Evolutionary conservation across 2,113 vertebrate species (phyloP), one percentile per base, ranked within the genome.

Genomic region (Lagopus leucura): DNA sequence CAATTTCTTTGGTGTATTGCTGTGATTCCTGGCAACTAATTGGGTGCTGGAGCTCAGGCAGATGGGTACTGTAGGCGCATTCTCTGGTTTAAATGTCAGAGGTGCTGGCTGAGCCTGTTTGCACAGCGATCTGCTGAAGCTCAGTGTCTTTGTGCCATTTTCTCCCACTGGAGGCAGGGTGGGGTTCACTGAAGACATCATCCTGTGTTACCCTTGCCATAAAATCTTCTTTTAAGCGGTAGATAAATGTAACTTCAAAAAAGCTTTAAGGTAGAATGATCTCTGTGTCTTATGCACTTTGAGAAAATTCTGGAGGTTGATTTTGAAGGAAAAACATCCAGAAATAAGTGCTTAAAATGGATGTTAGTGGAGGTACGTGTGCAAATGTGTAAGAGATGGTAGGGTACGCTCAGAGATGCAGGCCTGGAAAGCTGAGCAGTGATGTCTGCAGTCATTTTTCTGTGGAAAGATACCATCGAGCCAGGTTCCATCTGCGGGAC

Each of bases 141-240:
- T 86, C 38, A 69, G 65, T 17, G 40, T 82, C 64, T 70, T 72
- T 0, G 0, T 32, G 28, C 43, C 40, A 65, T 75, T 6, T 69
- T 64, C 7, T 40, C 57, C 21, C 0, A 0, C 0, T 12, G 25
- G 28, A 85, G 32, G 45, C 7, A 81, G 63, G 50, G 64, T 18
- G 60, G 70, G 27, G 45, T 74, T 86, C 5, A 2, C 65, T 60
- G 47, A 80, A 1, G 8, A 40, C 89, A 63, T 43, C 80, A 47
- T 48, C 22, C 45, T 70, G 32, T 27, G 36, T 66, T 47, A 25
- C 54, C 57, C 77, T 45, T 32, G 30, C 5, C 10, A 10, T 47
- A 30, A 36, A 8, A 18, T 70, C 61, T 82, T 82, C 48, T 28
- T 63, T 67, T 52, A 32, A 48, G 24, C 38, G 50, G 19, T 11